Conservation (phyloP, 2,797 vertebrate genomes). For the Sebastolobus alascanus region DNA sequence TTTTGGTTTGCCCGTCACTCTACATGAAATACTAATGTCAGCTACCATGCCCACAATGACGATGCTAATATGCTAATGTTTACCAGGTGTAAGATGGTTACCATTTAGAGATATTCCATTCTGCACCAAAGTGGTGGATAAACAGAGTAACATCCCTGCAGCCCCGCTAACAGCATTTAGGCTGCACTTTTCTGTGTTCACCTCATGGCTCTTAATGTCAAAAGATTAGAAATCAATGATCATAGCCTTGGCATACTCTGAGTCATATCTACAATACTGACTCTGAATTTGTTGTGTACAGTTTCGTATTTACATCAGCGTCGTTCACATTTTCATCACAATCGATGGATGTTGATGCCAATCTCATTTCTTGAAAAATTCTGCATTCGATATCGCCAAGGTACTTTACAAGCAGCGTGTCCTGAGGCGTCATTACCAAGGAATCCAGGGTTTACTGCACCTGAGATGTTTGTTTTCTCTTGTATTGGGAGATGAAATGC, state of each 20-base stretch:
- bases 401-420: constrained; percentile 56
- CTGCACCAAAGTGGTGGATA: background rate
- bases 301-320: constrained; percentile 10
- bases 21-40: too few relatives aligned
- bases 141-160: background rate
- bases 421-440: constrained; percentile 72
- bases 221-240: background rate
- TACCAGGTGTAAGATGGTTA: too few relatives aligned
- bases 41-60: too few relatives aligned
- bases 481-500: constrained; percentile 68
- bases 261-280: background rate
- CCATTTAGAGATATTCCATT: too few relatives aligned
- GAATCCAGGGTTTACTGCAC: constrained; percentile 68
- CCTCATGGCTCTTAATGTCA: background rate
- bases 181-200: background rate
- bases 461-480: constrained; percentile 62
- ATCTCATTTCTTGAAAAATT: constrained; percentile 58
- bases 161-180: background rate
- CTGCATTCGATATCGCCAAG: background rate
- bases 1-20: too few relatives aligned
- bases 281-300: background rate
- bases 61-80: too few relatives aligned
- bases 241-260: background rate
- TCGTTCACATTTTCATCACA: constrained; percentile 1
- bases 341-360: constrained; percentile 30